Conservation (phyloP, 2,113 vertebrate genomes). For the Budorcas taxicolor region DNA sequence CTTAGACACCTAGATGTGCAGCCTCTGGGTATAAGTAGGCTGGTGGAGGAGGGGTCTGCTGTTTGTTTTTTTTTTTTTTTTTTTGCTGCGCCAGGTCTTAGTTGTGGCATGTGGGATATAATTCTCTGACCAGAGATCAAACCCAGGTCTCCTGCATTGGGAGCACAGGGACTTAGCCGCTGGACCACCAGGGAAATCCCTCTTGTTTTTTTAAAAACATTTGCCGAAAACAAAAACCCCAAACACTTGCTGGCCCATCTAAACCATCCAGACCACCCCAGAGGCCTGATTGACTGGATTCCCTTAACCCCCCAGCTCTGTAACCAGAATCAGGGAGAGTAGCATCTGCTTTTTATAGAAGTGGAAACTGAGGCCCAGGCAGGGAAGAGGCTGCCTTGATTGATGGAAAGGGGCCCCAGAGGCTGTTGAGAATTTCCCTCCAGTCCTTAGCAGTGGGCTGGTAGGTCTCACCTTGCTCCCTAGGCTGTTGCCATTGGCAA, state of each 20-base stretch:
- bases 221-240: background rate
- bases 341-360: background rate
- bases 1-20: background rate
- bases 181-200: background rate
- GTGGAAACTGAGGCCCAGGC: conserved; percentile 46
- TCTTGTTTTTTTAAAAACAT: background rate
- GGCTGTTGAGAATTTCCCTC: background rate
- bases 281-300: background rate
- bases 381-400: background rate
- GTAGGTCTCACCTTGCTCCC: conserved; percentile 63
- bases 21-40: background rate
- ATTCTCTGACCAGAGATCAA: background rate
- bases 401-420: conserved; percentile 13
- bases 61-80: accelerated
- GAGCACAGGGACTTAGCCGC: background rate
- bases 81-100: background rate
- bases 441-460: background rate
- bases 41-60: background rate
- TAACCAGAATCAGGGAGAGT: background rate
- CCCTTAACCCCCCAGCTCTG: background rate
- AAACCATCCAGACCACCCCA: background rate
- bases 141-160: background rate
- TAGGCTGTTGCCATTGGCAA: conserved; percentile 66
- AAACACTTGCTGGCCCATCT: background rate
- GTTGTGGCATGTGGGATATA: background rate